Conservation (phyloP, 2,113 vertebrate genomes). For the Xiphophorus couchianus region DNA sequence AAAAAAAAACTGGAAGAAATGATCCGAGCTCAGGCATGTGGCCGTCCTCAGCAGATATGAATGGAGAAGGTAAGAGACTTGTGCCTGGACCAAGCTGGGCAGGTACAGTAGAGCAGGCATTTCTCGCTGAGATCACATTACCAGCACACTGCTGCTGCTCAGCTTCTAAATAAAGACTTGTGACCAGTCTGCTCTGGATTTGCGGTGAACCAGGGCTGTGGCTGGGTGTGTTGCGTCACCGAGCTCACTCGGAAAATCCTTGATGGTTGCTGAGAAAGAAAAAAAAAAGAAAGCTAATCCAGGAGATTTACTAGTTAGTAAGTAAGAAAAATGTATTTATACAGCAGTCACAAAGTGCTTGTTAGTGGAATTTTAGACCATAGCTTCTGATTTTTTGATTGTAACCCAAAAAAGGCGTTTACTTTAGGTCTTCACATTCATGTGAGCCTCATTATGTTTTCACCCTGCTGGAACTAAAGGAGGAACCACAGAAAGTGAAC, state of each 20-base stretch:
- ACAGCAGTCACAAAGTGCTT: no score
- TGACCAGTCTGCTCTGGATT: slow-evolving; percentile 56
- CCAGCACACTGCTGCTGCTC: slow-evolving; percentile 14
- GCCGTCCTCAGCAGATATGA: slow-evolving; percentile 6
- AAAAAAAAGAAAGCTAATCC: background rate
- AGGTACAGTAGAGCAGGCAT: slow-evolving; percentile 50
- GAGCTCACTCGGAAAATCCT: background rate
- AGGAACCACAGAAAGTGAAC: no score
- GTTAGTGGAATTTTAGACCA: no score
- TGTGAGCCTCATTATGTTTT: no score
- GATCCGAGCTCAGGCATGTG: background rate
- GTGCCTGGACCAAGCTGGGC: slow-evolving; percentile 1
- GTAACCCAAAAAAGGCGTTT: no score
- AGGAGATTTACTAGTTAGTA: no score
- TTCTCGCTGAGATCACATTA: slow-evolving; percentile 56
- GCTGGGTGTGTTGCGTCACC: slow-evolving; percentile 3
- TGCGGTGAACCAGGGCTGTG: slow-evolving; percentile 24
- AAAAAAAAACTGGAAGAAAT: no score
- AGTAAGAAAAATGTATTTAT: no score
- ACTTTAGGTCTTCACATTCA: no score
- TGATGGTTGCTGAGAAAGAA: background rate
- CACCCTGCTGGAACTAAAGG: no score
- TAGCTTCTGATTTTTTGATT: no score
- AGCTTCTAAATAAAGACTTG: slow-evolving; percentile 66
- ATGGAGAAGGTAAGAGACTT: background rate